Conservation (phyloP, 2,888 invertebrate genomes). For the Drosophila rellima region DNA sequence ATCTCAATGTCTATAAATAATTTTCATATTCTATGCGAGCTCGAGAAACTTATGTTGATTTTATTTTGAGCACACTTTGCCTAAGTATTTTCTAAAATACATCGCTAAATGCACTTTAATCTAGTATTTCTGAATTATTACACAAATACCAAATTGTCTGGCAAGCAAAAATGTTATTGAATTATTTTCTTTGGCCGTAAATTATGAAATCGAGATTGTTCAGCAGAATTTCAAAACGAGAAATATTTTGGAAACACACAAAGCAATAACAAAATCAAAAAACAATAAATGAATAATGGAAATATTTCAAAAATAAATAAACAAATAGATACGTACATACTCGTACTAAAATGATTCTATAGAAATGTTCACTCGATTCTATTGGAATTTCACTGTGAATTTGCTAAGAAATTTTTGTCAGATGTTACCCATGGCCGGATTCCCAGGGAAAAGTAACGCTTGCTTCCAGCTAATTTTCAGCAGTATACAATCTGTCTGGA, state of each 20-base stretch:
- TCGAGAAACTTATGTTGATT: conserved; percentile 21
- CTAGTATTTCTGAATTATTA: conserved; percentile 6
- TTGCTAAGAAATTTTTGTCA: conserved; percentile 45
- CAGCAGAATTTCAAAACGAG: conserved; percentile 10
- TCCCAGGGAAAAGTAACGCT: conserved; percentile 48
- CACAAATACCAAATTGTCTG: conserved; percentile 26
- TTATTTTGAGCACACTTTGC: conserved; percentile 22
- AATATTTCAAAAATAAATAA: conserved; percentile 7
- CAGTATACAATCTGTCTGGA: conserved; percentile 11
- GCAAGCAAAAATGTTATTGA: conserved; percentile 1
- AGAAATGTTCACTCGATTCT: conserved; percentile 48
- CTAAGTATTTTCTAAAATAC: conserved; percentile 28
- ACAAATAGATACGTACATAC: not conserved
- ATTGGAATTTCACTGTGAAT: conserved; percentile 41
- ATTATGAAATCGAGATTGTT: conserved; percentile 39
- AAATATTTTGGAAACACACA: conserved; percentile 17
- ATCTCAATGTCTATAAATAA: conserved; percentile 56
- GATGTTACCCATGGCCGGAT: conserved; percentile 55
- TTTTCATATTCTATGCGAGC: conserved; percentile 48
- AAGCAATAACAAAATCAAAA: conserved; percentile 13
- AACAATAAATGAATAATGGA: conserved; percentile 24
- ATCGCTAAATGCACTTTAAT: conserved; percentile 26
- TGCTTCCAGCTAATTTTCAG: conserved; percentile 50
- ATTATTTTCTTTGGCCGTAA: conserved; percentile 36
- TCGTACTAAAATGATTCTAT: conserved; percentile 32